Conservation (phyloP, 2,888 invertebrate species). For the Parasteatoda lunata region DNA sequence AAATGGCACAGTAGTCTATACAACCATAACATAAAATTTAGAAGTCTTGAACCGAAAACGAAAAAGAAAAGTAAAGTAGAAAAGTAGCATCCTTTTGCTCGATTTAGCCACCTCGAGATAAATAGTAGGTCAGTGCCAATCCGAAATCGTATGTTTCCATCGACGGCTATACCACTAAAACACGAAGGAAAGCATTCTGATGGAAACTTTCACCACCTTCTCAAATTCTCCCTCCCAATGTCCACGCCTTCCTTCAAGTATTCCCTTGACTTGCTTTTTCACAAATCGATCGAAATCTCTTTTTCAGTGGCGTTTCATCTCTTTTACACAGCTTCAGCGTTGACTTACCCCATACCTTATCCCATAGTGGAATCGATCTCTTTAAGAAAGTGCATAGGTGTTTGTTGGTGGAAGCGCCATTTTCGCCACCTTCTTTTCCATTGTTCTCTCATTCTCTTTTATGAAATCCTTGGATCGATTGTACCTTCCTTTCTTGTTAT, state of each 20-base stretch:
- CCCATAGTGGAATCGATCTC: slow-evolving; percentile 43
- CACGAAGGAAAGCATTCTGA: slow-evolving; percentile 52
- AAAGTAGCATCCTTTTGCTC: neutral
- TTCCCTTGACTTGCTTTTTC: neutral
- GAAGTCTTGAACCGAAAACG: too few relatives aligned
- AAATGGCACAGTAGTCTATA: too few relatives aligned
- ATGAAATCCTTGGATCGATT: slow-evolving; percentile 2
- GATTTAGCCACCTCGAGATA: slow-evolving; percentile 35
- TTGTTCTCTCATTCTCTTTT: neutral
- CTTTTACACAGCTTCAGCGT: slow-evolving; percentile 6
- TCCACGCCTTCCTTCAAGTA: slow-evolving; percentile 1
- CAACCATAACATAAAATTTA: too few relatives aligned
- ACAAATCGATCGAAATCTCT: slow-evolving; percentile 14
- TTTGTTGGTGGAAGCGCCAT: slow-evolving; percentile 15
- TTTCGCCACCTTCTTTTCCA: neutral
- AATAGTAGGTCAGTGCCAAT: slow-evolving; percentile 62
- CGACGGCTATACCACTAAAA: slow-evolving; percentile 54
- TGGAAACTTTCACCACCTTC: slow-evolving; percentile 34
- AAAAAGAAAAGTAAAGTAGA: too few relatives aligned
- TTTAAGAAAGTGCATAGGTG: slow-evolving; percentile 38
- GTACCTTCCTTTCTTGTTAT: neutral
- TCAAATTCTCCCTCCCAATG: neutral
- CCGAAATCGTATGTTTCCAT: slow-evolving; percentile 26
- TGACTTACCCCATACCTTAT: slow-evolving; percentile 1
- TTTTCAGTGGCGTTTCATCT: slow-evolving; percentile 8